Conservation (phyloP, 2,113 vertebrate species). For the Pseudorhombus dupliciocellatus region DNA sequence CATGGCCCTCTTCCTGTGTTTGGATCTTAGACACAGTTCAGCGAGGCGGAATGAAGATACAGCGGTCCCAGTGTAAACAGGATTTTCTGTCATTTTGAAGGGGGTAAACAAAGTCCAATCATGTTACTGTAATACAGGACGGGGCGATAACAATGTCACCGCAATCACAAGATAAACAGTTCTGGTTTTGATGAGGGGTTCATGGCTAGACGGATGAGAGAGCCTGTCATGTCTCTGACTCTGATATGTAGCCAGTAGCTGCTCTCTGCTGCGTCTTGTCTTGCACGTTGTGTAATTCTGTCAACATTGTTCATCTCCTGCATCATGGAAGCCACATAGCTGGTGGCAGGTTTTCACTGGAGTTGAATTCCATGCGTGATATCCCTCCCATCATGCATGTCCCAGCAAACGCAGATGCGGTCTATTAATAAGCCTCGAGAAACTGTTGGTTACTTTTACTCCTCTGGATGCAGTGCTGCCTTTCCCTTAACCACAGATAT, state of each 20-base stretch:
- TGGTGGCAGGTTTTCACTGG: constrained; percentile 57
- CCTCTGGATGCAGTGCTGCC: background rate
- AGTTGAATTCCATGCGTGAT: constrained; percentile 55
- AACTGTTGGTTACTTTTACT: constrained; percentile 20
- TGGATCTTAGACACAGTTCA: background rate
- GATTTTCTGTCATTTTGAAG: background rate
- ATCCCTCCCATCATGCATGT: constrained; percentile 51
- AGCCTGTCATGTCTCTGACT: constrained; percentile 2
- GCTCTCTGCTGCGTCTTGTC: constrained; percentile 36
- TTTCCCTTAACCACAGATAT: constrained; percentile 10
- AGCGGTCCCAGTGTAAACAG: background rate
- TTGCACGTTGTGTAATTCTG: constrained; percentile 41
- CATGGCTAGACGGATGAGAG: background rate
- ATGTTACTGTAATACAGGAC: background rate
- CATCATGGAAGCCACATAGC: constrained; percentile 14
- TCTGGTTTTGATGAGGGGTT: background rate
- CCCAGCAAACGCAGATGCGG: constrained; percentile 39
- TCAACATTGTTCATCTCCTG: constrained; percentile 34
- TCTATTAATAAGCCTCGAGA: background rate
- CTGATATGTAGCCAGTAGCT: background rate
- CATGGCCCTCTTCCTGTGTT: background rate
- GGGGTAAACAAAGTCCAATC: background rate
- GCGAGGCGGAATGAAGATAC: background rate
- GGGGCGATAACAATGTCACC: background rate
- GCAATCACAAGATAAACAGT: background rate